phyloP scores from a whole-genome alignment of 2,797 vertebrate genomes.

The Clamator glandarius region DNA sequence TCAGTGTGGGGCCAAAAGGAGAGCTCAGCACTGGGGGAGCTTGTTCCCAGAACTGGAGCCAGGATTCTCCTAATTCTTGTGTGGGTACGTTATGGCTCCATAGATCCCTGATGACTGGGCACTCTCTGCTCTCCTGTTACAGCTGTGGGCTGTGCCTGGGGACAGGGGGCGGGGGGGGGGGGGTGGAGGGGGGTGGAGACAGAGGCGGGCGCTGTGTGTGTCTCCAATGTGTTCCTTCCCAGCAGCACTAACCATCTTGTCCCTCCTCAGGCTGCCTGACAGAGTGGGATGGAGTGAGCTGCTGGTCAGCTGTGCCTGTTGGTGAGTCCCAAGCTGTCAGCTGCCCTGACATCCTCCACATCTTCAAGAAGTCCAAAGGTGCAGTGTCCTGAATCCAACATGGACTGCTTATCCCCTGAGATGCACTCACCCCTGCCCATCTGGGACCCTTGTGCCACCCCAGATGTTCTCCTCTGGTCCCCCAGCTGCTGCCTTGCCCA shows the following conservation, averaged over 20 bases:
- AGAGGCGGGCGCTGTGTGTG: neutral
- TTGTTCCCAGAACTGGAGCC: neutral
- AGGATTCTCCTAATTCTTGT: neutral
- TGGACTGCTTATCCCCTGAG: fast-evolving
- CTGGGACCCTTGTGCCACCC: neutral
- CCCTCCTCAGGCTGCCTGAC: slow-evolving; percentile 61
- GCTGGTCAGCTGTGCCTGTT: slow-evolving; percentile 43
- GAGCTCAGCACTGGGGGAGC: neutral
- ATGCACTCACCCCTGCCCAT: neutral
- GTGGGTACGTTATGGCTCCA: neutral
- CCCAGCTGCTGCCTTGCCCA: neutral
- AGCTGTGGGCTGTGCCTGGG: neutral
- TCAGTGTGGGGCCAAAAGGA: fast-evolving
- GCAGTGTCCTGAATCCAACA: neutral
- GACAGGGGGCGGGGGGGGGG: too few relatives aligned
- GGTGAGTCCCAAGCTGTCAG: slow-evolving; percentile 41
- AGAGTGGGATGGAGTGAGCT: slow-evolving; percentile 74
- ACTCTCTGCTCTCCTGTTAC: neutral
- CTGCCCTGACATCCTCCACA: slow-evolving; percentile 39
- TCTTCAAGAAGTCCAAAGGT: slow-evolving; percentile 60
- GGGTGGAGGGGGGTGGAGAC: too few relatives aligned
- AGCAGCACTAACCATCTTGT: fast-evolving
- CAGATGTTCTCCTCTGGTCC: neutral
- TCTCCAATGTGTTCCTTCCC: neutral
- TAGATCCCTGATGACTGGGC: neutral